Evolutionary conservation across 2,113 vertebrate genomes (phyloP).

Genomic region (Rhodinocichla rosea): DNA sequence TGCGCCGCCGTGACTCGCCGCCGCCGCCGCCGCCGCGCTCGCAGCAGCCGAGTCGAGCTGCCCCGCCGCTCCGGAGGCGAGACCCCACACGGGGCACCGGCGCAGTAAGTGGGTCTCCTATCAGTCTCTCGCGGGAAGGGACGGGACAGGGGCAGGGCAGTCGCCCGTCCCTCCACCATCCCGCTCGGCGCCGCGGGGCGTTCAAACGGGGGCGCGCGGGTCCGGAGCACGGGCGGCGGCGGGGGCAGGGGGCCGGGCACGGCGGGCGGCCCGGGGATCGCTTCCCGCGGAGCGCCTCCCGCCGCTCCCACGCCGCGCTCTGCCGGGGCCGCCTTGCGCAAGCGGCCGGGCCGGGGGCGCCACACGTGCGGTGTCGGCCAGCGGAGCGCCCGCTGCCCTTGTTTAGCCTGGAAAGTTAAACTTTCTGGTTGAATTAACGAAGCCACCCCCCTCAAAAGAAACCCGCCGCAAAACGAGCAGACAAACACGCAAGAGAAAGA

Average conservation of each 20-base stretch:
- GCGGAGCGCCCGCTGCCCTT: neutral
- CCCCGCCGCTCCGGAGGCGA: neutral
- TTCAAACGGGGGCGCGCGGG: neutral
- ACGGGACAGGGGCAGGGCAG: neutral
- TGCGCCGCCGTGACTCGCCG: neutral
- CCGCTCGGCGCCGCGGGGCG: neutral
- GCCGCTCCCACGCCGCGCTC: neutral
- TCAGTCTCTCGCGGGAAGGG: neutral
- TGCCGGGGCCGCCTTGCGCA: too few species aligned
- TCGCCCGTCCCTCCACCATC: neutral
- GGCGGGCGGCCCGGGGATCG: too few species aligned
- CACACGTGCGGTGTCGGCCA: accelerated
- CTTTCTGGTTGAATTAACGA: neutral
- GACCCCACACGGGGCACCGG: neutral
- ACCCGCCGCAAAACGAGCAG: neutral
- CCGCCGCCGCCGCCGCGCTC: neutral
- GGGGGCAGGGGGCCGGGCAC: too few species aligned
- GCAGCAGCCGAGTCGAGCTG: neutral
- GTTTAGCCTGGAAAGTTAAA: neutral
- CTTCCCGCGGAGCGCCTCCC: too few species aligned
- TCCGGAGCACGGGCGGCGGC: too few species aligned
- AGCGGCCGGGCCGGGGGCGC: neutral
- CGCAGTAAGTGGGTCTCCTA: neutral
- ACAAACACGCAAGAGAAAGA: neutral
- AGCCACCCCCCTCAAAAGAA: too few species aligned